Evolutionary conservation across 2,888 invertebrate species (phyloP).

Genomic region (Vandiemenella viatica): DNA sequence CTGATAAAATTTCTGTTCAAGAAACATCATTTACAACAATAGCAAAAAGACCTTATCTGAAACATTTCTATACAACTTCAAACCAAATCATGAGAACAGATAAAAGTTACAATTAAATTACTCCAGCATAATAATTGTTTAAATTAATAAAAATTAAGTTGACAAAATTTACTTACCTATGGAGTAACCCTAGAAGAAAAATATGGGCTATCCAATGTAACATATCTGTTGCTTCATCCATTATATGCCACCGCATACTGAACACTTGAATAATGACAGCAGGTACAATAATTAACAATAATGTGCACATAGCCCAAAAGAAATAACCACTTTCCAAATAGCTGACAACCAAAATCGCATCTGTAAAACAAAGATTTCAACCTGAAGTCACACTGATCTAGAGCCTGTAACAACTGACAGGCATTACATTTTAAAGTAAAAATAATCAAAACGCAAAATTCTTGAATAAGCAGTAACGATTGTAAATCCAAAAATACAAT

Average conservation of each 20-base stretch:
- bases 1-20: too few relatives aligned
- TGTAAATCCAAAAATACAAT: too few relatives aligned
- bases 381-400: too few relatives aligned
- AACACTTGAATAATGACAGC: slow-evolving; percentile 41
- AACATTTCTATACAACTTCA: too few relatives aligned
- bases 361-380: slow-evolving; percentile 28
- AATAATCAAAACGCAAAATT: background rate
- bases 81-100: too few relatives aligned
- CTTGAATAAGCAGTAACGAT: too few relatives aligned
- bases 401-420: background rate
- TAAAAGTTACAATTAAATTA: too few relatives aligned
- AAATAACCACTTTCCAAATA: slow-evolving; percentile 39
- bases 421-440: background rate
- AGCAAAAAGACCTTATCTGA: too few relatives aligned
- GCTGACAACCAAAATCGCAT: slow-evolving; percentile 39
- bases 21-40: too few relatives aligned
- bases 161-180: slow-evolving; percentile 32
- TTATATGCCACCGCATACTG: slow-evolving; percentile 40
- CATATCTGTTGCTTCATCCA: slow-evolving; percentile 32
- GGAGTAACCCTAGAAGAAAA: slow-evolving; percentile 37
- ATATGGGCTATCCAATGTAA: slow-evolving; percentile 40
- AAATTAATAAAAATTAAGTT: background rate
- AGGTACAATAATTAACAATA: slow-evolving; percentile 38
- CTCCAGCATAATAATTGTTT: too few relatives aligned
- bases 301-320: slow-evolving; percentile 39